Percentiles rank a stretch among this genome's conserved stretches.
phyloP scores from a whole-genome alignment of 1,140 invertebrate species.

The Drosophila quadrilineata region DNA sequence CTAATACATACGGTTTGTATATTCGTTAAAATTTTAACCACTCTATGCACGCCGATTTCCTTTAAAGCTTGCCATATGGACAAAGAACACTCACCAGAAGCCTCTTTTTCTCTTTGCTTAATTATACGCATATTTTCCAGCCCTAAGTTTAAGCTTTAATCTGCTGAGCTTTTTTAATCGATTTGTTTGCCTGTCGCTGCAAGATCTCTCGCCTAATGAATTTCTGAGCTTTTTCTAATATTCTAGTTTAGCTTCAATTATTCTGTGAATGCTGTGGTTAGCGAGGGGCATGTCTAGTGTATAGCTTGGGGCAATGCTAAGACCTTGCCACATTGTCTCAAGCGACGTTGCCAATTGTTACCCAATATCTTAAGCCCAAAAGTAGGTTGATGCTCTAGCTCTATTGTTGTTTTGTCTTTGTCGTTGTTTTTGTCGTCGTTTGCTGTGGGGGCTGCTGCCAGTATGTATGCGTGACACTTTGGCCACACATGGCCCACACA shows the following conservation, averaged over 20 bases:
- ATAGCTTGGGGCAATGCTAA: neutral
- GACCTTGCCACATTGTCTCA: neutral
- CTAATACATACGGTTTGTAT: constrained; percentile 33
- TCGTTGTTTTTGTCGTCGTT: constrained; percentile 22
- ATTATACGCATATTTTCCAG: too few relatives aligned
- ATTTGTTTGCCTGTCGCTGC: too few relatives aligned
- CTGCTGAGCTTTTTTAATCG: too few relatives aligned
- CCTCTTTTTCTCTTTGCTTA: too few relatives aligned
- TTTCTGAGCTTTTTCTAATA: too few relatives aligned
- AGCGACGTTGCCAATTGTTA: constrained; percentile 52
- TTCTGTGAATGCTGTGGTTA: constrained; percentile 1
- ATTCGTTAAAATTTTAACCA: constrained; percentile 19
- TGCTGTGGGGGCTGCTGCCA: constrained; percentile 35
- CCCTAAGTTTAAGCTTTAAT: too few relatives aligned
- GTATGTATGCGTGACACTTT: constrained; percentile 67
- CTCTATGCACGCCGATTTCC: constrained; percentile 59
- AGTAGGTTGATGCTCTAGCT: constrained; percentile 54
- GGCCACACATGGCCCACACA: constrained; percentile 68
- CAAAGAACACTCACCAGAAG: too few relatives aligned
- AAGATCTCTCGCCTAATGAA: too few relatives aligned
- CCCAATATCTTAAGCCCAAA: constrained; percentile 59
- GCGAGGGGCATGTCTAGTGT: neutral
- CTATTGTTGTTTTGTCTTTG: constrained; percentile 19
- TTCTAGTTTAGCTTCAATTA: too few relatives aligned
- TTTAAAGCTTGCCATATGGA: neutral